Conservation (phyloP, 2,797 vertebrate species). For the Macrochelys suwanniensis region DNA sequence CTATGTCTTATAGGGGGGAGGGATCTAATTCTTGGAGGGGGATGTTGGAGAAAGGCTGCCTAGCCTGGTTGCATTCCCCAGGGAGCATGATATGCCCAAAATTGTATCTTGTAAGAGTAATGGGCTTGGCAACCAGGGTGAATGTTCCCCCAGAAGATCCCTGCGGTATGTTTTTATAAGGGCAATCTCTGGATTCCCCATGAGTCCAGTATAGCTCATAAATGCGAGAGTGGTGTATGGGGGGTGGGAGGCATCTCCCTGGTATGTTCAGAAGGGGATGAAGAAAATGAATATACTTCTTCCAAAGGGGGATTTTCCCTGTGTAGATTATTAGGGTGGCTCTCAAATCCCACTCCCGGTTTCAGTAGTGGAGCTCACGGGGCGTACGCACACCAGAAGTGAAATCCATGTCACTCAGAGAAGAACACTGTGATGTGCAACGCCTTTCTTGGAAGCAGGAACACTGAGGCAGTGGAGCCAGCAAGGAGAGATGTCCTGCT, state of each 20-base stretch:
- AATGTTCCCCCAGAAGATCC: not conserved
- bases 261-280: not conserved
- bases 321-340: not conserved
- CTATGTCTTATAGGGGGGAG: not conserved
- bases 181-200: not conserved
- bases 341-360: not conserved
- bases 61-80: not conserved
- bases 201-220: not conserved
- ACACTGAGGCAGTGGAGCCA: not conserved
- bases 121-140: not conserved
- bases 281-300: not conserved
- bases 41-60: not conserved
- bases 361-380: not conserved
- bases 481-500: not conserved
- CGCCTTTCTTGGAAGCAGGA: not conserved
- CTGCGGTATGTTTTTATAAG: not conserved
- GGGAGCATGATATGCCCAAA: not conserved
- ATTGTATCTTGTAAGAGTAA: not conserved
- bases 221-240: not conserved
- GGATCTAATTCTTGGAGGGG: not conserved
- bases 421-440: not conserved
- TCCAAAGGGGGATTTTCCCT: not conserved
- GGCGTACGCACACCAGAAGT: not conserved
- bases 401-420: not conserved
- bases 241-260: not conserved